Base-by-base conservation (phyloP, 2,113 vertebrate genomes). In the Origma solitaria region DNA sequence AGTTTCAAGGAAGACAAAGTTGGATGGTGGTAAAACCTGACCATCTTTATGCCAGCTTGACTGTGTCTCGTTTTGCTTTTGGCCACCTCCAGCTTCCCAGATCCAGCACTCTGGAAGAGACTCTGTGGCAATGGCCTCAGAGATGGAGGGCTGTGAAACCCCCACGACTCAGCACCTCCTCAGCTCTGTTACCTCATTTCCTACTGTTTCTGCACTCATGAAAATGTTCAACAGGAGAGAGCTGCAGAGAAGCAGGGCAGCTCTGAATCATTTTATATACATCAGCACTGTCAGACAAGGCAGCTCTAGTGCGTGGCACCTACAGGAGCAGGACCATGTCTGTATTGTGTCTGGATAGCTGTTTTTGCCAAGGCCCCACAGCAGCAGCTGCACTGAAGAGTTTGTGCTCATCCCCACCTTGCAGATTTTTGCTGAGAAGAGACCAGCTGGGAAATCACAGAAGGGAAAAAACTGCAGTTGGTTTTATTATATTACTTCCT, bases 251-350 rank as follows among this genome's bases (percentile, higher is more conserved):
- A 83, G 11, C 9, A 15, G 15, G 16, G 25, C 19, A 72, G 35
- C 24, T 1, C 33, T 2, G 0, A 56, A 33, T 24, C 4, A 1
- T 78, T 60, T 95, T 40, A 24, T 19, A 11, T 4, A 20, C 15
- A 47, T 56, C 56, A 44, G 17, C 35, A 30, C 42, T 2, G 2
- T 37, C 37, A 76, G 27, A 35, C 7, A 11, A 1, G 38, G n/a
- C 24, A 79, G 62, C 27, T 31, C 28, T 5, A 44, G 21, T 0
- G 2, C 4, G 5, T 2, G 14, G 21, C 1, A 4, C 7, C 24
- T 69, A 50, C n/a, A 57, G 76, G 15, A 83, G 81, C 38, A 57
- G 72, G n/a, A 51, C 24, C 14, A 6, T 44, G 31, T 14, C 24
- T 61, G 3, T 0, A 0, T 12, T 75, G 38, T 31, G 7, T n/a